Evolutionary conservation across 1,140 invertebrate genomes (phyloP).

Genomic region (Atta colombica): DNA sequence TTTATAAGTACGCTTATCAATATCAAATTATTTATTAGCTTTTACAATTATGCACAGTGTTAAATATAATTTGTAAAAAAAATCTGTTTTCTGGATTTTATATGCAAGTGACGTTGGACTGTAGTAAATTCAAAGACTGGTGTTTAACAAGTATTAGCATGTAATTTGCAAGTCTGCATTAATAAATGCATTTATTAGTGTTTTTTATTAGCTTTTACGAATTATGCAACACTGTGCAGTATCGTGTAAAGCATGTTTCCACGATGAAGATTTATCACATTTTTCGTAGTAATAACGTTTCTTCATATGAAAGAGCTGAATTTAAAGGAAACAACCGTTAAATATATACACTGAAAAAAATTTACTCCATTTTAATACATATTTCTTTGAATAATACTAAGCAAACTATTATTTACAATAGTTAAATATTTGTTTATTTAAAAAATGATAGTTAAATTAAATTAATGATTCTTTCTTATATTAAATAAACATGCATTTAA

Average conservation of each 20-base stretch:
- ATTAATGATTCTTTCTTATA: too few species aligned
- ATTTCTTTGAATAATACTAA: too few species aligned
- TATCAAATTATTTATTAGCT: neutral
- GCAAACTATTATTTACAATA: too few species aligned
- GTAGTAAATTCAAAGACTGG: neutral
- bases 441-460: too few species aligned
- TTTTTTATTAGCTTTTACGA: neutral
- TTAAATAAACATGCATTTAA: too few species aligned
- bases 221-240: conserved; percentile 2
- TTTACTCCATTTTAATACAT: too few species aligned
- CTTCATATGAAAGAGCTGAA: neutral
- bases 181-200: conserved; percentile 12
- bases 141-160: conserved; percentile 22
- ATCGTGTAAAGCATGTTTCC: neutral
- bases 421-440: too few species aligned
- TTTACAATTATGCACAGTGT: conserved; percentile 1
- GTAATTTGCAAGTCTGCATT: conserved; percentile 20
- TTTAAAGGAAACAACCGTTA: conserved; percentile 24
- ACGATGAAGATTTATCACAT: neutral
- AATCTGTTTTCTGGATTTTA: too few species aligned
- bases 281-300: neutral
- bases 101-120: too few species aligned
- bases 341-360: neutral
- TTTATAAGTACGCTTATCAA: conserved; percentile 21
- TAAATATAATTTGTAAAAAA: too few species aligned